Conservation (phyloP, 2,888 invertebrate genomes). For the Pristionchus maxplancki region DNA sequence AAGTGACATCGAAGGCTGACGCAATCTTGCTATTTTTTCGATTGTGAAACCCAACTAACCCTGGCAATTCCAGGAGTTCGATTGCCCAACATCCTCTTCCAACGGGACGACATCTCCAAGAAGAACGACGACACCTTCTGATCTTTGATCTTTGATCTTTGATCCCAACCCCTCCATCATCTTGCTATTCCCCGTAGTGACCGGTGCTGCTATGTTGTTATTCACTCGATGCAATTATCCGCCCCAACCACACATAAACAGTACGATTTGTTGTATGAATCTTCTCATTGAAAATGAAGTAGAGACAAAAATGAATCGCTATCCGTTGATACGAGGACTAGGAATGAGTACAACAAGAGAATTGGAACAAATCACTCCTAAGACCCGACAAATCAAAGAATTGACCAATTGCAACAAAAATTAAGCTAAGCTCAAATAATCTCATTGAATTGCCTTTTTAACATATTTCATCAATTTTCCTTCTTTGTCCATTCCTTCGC, state of each 20-base stretch:
- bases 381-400: too few relatives aligned
- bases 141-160: slow-evolving; percentile 17
- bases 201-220: slow-evolving; percentile 29
- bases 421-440: too few relatives aligned
- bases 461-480: too few relatives aligned
- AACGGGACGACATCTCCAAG: slow-evolving; percentile 42
- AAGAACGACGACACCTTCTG: slow-evolving; percentile 25
- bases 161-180: neutral
- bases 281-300: neutral
- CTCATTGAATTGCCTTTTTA: too few relatives aligned
- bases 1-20: neutral
- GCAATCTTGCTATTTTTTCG: too few relatives aligned
- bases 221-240: neutral
- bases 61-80: slow-evolving; percentile 50
- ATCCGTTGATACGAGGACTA: too few relatives aligned
- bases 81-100: slow-evolving; percentile 51
- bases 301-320: too few relatives aligned
- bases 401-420: too few relatives aligned
- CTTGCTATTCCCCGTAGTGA: neutral
- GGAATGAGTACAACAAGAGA: too few relatives aligned
- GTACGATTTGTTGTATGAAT: neutral
- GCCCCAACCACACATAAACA: neutral
- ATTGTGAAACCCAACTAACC: too few relatives aligned
- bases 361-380: too few relatives aligned
- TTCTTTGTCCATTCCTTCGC: too few relatives aligned